Evolutionary conservation across 2,888 invertebrate genomes (phyloP), one percentile per base, ranked within the genome.

Genomic region (Plebejus anna): DNA sequence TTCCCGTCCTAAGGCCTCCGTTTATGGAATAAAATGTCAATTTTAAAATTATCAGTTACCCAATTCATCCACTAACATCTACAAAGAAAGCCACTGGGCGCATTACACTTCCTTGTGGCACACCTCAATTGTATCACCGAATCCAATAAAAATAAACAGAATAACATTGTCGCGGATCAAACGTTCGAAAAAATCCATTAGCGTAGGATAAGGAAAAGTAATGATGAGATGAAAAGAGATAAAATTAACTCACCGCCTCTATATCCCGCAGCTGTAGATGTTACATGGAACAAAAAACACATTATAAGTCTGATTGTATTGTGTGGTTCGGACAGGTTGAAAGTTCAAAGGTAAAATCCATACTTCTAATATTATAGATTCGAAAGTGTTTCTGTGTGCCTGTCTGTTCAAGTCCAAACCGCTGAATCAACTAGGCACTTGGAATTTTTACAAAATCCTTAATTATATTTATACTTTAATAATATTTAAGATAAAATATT

Each of bases 161-260:
- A 61, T 16, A 66, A 61, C 22, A 22, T 22, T 28, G 28, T 28
- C 9, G 2, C 5, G 32, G 66, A 66, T 66, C 66, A 36, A 61
- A 61, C 13, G 66, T 28, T 59, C 22, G 9, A 1, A 13, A 66
- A 66, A 66, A 66, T 36, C 66, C 66, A 66, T 71, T 42, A 42
- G 42, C 42, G 6, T 22, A 7, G 42, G 13, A 71, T 42, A 71
- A 42, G 22, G 71, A 42, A 42, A 42, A 42, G 1, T 1, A 36
- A 71, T 42, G 11, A 5, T 7, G 36, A 38, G 70, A 70, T 0
- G 22, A 16, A 16, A 13, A 36, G 36, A 66, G 66, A 66, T 36
- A 32, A 61, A 61, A 61, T 11, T 36, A 11, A 89, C 94, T 94
- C 86, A 95, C 95, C 86, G 88, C 87, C 85, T 89, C 90, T 11